Conservation (phyloP, 1,140 invertebrate genomes). For the Oedothorax gibbosus region DNA sequence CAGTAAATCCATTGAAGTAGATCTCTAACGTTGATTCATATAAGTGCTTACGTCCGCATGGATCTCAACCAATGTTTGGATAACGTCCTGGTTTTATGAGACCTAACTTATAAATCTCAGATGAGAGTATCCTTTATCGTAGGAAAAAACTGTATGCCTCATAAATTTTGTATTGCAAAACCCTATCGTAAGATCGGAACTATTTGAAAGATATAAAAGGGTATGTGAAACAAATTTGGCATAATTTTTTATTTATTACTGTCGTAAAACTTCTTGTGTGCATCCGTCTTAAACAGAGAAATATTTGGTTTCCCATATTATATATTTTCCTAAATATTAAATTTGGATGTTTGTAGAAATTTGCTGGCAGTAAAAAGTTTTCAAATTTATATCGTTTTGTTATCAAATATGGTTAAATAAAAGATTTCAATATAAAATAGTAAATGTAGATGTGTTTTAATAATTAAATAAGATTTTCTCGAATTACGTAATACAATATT, state of each 20-base stretch:
- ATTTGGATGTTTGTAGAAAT: too few species aligned
- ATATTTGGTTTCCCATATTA: too few species aligned
- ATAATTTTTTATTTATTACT: slow-evolving; percentile 19
- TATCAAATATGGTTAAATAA: too few species aligned
- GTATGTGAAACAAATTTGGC: slow-evolving; percentile 17
- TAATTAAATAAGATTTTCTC: too few species aligned
- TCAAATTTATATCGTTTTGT: too few species aligned
- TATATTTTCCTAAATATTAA: too few species aligned
- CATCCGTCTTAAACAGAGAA: too few species aligned
- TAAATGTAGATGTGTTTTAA: too few species aligned
- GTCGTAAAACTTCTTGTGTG: not conserved
- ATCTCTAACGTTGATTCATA: slow-evolving; percentile 2
- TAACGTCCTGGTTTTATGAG: slow-evolving; percentile 36
- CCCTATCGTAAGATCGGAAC: slow-evolving; percentile 5
- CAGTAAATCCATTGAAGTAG: slow-evolving; percentile 17
- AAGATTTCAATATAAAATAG: too few species aligned
- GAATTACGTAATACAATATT: too few species aligned
- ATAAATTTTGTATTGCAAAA: slow-evolving; percentile 43
- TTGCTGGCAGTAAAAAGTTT: too few species aligned
- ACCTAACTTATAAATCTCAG: slow-evolving; percentile 24
- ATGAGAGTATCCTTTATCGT: slow-evolving; percentile 3
- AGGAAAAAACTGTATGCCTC: slow-evolving; percentile 41
- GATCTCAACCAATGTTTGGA: not conserved
- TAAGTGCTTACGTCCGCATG: not conserved
- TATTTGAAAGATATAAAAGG: not conserved